These are phyloP conservation scores for Pocota personata DNA, from an alignment of 2,888 invertebrate genomes.

Conservation along the genomic window DNA sequence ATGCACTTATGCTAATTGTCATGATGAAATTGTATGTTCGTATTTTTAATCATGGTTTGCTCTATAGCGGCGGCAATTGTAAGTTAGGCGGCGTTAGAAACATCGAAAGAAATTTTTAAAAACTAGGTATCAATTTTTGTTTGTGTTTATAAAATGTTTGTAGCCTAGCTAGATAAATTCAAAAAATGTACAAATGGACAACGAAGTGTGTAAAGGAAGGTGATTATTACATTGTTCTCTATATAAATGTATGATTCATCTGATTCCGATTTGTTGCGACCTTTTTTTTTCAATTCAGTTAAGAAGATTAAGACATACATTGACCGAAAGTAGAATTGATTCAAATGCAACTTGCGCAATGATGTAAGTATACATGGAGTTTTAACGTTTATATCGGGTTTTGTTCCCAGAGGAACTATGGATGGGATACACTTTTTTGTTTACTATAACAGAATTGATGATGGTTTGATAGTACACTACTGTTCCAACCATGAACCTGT, in stretches of 20 bases:
- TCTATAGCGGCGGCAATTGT: slow-evolving; percentile 17
- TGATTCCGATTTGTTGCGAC: slow-evolving; percentile 14
- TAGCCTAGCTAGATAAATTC: slow-evolving; percentile 71
- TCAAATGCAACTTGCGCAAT: slow-evolving; percentile 23
- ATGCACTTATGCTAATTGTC: slow-evolving; percentile 20
- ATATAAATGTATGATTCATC: not conserved
- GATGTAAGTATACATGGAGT: slow-evolving; percentile 49
- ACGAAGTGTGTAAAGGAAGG: slow-evolving; percentile 54
- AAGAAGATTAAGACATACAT: slow-evolving; percentile 43
- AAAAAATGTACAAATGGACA: slow-evolving; percentile 72
- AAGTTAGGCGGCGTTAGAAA: slow-evolving; percentile 27
- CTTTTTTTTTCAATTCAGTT: slow-evolving; percentile 21
- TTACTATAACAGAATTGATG: slow-evolving; percentile 36
- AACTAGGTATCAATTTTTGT: slow-evolving; percentile 22
- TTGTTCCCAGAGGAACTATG: slow-evolving; percentile 69
- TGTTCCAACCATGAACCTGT: slow-evolving; percentile 93
- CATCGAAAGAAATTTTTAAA: slow-evolving; percentile 7
- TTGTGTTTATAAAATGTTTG: slow-evolving; percentile 66
- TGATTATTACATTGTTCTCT: slow-evolving; percentile 66
- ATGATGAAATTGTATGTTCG: not conserved
- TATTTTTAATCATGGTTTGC: slow-evolving; percentile 24
- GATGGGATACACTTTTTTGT: slow-evolving; percentile 65
- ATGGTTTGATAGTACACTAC: slow-evolving; percentile 81
- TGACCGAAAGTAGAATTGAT: slow-evolving; percentile 35
- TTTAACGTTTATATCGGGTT: slow-evolving; percentile 58